Evolutionary conservation across 2,888 invertebrate species (phyloP).

Genomic region (Philonicus albiceps): DNA sequence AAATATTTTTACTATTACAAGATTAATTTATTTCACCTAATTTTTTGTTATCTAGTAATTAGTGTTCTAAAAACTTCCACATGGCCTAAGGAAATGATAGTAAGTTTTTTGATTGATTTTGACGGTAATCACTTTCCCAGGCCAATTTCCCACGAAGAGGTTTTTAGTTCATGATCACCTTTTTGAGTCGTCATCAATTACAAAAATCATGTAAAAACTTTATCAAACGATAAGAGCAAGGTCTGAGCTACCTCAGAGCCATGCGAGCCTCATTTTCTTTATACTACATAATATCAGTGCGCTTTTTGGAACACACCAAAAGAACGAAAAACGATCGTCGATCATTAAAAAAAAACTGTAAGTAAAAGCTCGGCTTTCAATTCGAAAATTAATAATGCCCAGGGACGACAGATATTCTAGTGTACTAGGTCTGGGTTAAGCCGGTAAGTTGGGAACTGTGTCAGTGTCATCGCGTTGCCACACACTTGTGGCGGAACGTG

Average conservation of each 20-base stretch:
- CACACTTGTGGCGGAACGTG: slow-evolving; percentile 15
- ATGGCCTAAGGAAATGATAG: neutral
- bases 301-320: neutral
- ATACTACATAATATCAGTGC: neutral
- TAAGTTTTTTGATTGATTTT: neutral
- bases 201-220: neutral
- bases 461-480: slow-evolving; percentile 46
- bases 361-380: neutral
- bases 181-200: neutral
- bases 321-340: neutral
- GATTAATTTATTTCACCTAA: neutral
- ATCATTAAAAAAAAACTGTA: neutral
- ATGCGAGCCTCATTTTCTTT: neutral
- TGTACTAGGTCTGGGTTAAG: slow-evolving; percentile 51
- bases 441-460: slow-evolving; percentile 46
- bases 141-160: neutral
- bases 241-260: neutral
- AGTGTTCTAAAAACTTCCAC: neutral
- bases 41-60: neutral
- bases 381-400: neutral
- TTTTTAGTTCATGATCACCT: neutral
- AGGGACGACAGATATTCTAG: slow-evolving; percentile 46
- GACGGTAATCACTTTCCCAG: neutral
- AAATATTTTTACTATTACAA: neutral
- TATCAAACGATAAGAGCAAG: neutral